Evolutionary conservation across 2,888 invertebrate species (phyloP), one percentile per base, ranked within the genome.

Genomic region (Macrosiphum euphorbiae): DNA sequence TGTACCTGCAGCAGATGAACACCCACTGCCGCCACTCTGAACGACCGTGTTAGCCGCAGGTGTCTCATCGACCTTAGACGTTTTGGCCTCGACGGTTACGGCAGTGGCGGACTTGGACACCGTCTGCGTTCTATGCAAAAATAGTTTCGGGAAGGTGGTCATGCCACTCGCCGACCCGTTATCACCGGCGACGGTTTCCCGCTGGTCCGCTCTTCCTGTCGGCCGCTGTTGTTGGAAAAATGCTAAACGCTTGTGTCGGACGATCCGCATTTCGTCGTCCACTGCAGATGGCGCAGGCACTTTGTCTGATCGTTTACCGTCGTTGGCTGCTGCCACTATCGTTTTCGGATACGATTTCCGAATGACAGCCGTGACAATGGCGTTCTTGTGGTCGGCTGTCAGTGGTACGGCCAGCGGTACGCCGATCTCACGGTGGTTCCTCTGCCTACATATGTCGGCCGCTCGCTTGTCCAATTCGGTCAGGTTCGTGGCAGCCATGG

Each of bases 401-500:
- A 24, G 78, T n/a, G 88, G 41, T 20, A 35, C 47, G 28, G 88
- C 52, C 78, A 20, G 78, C 44, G 88, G 41, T 20, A 35, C 47
- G 28, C 35, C 87, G 3, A n/a, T 3, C 86, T 44, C 26, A 28
- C 13, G 67, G 2, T n/a, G 28, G 61, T 41, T 52, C 7, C 84
- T 94, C 61, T 26, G 85, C 5, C 50, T 50, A n/a, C 93, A 94
- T 47, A 94, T 90, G 52, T 94, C 93, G 86, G 93, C 93, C 35
- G 93, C 93, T 1, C 90, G 90, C 26, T 84, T 94, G 86, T 94
- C 93, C 86, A 94, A 50, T 41, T 94, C 93, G 28, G 93, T 90
- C 85, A 94, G 26, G n/a, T 94, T 94, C n/a, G 93, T 94, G 10
- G 47, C 93, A 8, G 93, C 93, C 93, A 94, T 94, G 16, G 89